phyloP scores from a whole-genome alignment of 2,797 vertebrate genomes.

The Orestias chungarensis region DNA sequence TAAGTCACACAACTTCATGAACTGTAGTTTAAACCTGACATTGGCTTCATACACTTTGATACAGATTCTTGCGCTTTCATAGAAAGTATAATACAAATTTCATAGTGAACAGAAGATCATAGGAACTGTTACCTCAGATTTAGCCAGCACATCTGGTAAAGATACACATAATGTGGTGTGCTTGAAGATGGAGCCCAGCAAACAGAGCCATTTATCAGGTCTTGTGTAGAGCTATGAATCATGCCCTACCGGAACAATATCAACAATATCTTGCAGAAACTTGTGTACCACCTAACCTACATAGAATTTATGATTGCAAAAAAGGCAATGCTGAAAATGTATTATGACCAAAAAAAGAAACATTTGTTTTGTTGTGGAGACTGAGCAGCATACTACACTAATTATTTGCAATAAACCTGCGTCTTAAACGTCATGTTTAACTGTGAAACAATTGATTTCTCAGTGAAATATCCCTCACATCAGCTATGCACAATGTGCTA shows the following conservation, averaged over 20 bases:
- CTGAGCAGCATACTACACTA: slow-evolving; percentile 32
- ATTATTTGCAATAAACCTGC: slow-evolving; percentile 34
- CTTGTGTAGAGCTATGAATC: not conserved
- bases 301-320: not conserved
- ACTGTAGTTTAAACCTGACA: not conserved
- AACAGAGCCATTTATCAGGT: not conserved
- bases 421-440: slow-evolving; percentile 24
- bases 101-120: not conserved
- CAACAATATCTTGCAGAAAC: not conserved
- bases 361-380: slow-evolving; percentile 15
- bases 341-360: slow-evolving; percentile 4
- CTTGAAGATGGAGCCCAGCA: not conserved
- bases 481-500: slow-evolving; percentile 25
- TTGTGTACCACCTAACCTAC: not conserved
- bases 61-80: not conserved
- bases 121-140: not conserved
- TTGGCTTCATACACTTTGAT: not conserved
- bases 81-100: not conserved
- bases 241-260: too few relatives aligned
- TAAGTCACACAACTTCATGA: slow-evolving; percentile 15
- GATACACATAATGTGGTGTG: not conserved
- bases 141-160: not conserved
- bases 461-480: slow-evolving; percentile 26
- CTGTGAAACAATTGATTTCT: slow-evolving; percentile 38
- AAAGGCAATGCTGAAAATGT: slow-evolving; percentile 5